Conservation (phyloP, 1,140 invertebrate species). For the Batillaria attramentaria region DNA sequence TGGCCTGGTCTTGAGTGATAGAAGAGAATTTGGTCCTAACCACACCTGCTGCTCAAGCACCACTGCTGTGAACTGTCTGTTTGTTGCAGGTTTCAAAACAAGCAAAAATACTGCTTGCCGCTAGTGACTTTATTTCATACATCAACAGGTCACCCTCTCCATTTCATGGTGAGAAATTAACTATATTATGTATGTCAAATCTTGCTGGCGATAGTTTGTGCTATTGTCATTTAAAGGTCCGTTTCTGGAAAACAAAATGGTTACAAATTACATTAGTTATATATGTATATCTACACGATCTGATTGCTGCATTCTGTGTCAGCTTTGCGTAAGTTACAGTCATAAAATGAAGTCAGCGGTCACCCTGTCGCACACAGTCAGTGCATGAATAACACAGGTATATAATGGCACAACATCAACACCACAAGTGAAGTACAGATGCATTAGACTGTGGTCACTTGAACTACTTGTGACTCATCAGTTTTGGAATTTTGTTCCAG, state of each 20-base stretch:
- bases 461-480: neutral
- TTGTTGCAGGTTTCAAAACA: conserved; percentile 37
- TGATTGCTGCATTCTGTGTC: neutral
- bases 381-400: no score
- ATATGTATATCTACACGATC: neutral
- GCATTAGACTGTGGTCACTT: neutral
- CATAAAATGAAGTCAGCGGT: no score
- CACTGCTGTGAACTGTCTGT: no score
- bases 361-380: no score
- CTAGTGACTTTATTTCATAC: conserved; percentile 67
- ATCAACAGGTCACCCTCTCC: conserved; percentile 71
- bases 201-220: neutral
- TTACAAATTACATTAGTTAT: neutral
- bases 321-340: no score
- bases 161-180: conserved; percentile 66
- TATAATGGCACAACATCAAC: no score
- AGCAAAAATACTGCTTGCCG: conserved; percentile 59
- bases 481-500: conserved; percentile 51
- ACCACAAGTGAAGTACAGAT: no score
- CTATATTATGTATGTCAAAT: neutral
- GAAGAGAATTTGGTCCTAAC: no score
- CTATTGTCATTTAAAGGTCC: neutral
- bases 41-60: no score
- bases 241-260: neutral
- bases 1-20: no score